A percentile compares a stretch with the other conserved stretches of the same genome.
phyloP scores from a whole-genome alignment of 2,888 invertebrate species.

The Eudasyphora cyanicolor region DNA sequence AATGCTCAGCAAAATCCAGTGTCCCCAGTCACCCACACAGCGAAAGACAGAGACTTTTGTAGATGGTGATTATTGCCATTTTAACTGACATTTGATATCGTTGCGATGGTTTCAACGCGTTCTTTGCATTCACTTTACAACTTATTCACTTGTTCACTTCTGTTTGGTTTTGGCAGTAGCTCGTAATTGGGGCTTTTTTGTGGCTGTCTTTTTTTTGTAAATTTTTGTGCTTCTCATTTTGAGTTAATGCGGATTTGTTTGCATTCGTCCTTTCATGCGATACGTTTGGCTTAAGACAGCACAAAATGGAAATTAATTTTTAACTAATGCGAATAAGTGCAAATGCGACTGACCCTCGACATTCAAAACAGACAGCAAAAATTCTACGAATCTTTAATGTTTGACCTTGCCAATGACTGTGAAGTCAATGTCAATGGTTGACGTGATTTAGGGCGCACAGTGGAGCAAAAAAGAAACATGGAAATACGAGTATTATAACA shows the following conservation, averaged over 20 bases:
- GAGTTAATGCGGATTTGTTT: background rate
- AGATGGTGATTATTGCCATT: background rate
- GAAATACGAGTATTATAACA: no score
- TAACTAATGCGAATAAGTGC: no score
- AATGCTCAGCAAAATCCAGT: background rate
- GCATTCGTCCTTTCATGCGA: background rate
- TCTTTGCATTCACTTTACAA: background rate
- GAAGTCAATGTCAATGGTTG: background rate
- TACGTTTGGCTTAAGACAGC: background rate
- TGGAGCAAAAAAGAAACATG: no score
- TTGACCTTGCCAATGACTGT: constrained; percentile 1
- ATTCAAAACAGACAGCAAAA: background rate
- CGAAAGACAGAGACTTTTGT: background rate
- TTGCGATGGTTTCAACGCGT: background rate
- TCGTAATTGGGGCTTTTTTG: background rate
- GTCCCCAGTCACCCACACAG: background rate
- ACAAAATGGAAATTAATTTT: background rate
- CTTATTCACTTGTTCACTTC: background rate
- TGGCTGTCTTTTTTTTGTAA: background rate
- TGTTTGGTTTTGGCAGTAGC: background rate
- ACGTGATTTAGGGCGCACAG: background rate
- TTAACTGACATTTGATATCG: constrained; percentile 11
- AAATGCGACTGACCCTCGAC: background rate
- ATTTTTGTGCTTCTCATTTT: constrained; percentile 6
- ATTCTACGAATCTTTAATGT: background rate